Evolutionary conservation across 2,797 vertebrate species (phyloP), one percentile per base, ranked within the genome.

Genomic region (Neosilurus hyrtlii): DNA sequence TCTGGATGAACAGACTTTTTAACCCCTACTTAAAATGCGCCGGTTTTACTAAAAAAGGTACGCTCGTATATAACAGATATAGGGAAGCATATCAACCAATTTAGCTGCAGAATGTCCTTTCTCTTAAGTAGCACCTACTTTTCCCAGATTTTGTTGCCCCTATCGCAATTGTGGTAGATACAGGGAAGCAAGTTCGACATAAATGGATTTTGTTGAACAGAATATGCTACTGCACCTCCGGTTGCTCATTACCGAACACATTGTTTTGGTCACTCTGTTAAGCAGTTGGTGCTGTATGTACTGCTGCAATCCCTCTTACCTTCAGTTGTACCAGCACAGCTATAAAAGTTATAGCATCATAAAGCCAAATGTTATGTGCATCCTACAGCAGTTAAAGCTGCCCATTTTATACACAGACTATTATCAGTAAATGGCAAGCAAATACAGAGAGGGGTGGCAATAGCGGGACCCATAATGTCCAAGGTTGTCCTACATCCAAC

Each of bases 351-450:
- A 77, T 72, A 63, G 79, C 63, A 73, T 73, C 80, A 85, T 84
- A 87, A 87, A 88, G 54, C 24, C 85, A 68, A 62, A 68, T 73
- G 77, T 74, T 81, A 80, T 54, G 80, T 76, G 62, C 35, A 75
- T 72, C 70, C 82, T 72, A 85, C 81, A 71, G 20, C 71, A 65
- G 74, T 75, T 87, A 81, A 83, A 65, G 74, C 73, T 70, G 73
- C 71, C 80, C 57, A 65, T 86, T 86, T 85, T 88, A 84, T 86
- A 65, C 84, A 87, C 62, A 65, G 80, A 62, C 81, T 83, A 86
- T 84, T 87, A 84, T 83, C 81, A 82, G 84, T 79, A 87, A 88
- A 86, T 83, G 43, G 59, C 59, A 75, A 85, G 81, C 57, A 84
- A 87, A 86, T 70, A 79, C 83, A 82, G 66, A 75, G 61, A 2